A percentile compares a stretch with the other conserved stretches of the same genome.
Conservation (phyloP, 2,113 vertebrate genomes). For the Fregata magnificens region DNA sequence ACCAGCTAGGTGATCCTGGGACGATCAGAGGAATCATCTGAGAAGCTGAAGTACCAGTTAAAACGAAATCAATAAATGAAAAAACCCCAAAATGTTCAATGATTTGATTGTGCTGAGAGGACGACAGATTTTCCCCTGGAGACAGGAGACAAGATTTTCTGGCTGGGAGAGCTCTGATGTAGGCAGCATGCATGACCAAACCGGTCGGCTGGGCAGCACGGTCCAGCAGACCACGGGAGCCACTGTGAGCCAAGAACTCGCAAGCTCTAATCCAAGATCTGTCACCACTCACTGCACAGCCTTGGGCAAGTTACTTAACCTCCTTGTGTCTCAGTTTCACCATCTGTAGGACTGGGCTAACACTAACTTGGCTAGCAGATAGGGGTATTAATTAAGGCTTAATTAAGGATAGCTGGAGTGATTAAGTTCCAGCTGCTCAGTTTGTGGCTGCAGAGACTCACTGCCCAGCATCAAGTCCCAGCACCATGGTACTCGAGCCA, state of each 20-base stretch:
- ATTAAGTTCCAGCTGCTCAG: conserved; percentile 53
- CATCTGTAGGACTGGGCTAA: conserved; percentile 50
- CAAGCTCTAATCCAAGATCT: neutral
- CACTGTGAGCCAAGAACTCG: neutral
- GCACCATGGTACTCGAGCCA: rapidly evolving
- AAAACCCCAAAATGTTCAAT: neutral
- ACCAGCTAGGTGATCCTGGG: neutral
- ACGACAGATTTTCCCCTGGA: neutral
- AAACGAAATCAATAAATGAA: neutral
- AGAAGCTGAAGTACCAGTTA: neutral
- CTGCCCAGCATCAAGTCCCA: neutral
- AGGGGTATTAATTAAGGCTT: conserved; percentile 3
- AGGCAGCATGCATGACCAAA: neutral
- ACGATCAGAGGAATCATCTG: neutral
- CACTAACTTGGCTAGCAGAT: neutral
- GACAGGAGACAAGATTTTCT: conserved; percentile 3
- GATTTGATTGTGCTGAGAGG: neutral
- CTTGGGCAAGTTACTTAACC: conserved; percentile 35
- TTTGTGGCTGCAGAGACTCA: neutral
- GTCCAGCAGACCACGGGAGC: neutral
- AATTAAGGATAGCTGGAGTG: conserved; percentile 58
- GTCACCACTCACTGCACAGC: conserved; percentile 49
- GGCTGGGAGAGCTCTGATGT: neutral
- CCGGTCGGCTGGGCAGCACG: neutral
- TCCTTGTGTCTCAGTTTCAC: conserved; percentile 34